phyloP scores from a whole-genome alignment of 2,888 invertebrate species.

The Parascotia fuliginaria region DNA sequence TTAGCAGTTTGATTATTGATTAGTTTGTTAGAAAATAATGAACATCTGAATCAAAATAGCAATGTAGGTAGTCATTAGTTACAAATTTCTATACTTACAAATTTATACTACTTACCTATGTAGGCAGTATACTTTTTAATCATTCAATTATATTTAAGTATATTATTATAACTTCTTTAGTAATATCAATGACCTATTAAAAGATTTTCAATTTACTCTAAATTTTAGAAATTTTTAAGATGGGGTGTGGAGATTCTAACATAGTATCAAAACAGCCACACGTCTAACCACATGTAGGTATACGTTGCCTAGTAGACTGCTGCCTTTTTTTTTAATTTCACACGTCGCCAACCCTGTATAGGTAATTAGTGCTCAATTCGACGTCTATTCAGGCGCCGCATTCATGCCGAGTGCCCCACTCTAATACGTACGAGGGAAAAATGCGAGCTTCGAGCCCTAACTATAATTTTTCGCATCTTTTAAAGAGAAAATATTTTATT shows the following conservation, averaged over 20 bases:
- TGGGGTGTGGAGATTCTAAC: neutral
- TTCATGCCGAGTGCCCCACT: slow-evolving; percentile 68
- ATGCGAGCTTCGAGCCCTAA: slow-evolving; percentile 18
- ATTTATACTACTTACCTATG: too few species aligned
- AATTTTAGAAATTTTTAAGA: too few species aligned
- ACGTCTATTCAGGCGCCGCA: slow-evolving; percentile 71
- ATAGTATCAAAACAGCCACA: slow-evolving; percentile 11
- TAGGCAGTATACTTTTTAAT: too few species aligned
- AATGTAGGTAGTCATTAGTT: too few species aligned
- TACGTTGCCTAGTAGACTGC: slow-evolving; percentile 15
- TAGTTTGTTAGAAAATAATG: too few species aligned
- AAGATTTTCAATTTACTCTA: too few species aligned
- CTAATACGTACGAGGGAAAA: slow-evolving; percentile 23
- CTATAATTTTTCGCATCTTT: slow-evolving; percentile 3
- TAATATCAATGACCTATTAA: too few species aligned
- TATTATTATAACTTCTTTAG: too few species aligned
- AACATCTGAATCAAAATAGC: too few species aligned
- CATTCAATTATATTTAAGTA: too few species aligned
- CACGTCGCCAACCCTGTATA: slow-evolving; percentile 74
- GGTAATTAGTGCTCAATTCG: slow-evolving; percentile 83
- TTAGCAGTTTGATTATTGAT: too few species aligned
- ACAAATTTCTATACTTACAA: too few species aligned
- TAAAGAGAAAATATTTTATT: neutral
- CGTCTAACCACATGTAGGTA: slow-evolving; percentile 11
- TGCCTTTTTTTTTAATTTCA: slow-evolving; percentile 79